Conservation (phyloP, 2,797 vertebrate genomes). For the Meriones psammophilus region DNA sequence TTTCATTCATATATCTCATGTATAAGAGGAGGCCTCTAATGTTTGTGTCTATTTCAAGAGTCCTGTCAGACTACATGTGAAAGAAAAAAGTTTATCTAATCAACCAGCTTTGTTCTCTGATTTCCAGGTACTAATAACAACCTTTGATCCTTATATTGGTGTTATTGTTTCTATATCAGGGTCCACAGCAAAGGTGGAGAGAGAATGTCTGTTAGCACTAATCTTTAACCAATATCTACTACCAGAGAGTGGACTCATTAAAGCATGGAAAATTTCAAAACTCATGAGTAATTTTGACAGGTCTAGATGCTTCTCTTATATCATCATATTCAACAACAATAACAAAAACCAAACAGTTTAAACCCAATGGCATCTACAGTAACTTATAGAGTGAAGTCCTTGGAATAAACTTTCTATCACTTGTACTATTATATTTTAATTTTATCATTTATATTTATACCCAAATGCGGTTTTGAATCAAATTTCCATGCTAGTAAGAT, state of each 20-base stretch:
- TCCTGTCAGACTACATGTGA: rapidly evolving
- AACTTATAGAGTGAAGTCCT: background rate
- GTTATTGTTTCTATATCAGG: background rate
- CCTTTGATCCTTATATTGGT: background rate
- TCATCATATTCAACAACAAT: background rate
- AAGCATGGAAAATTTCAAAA: background rate
- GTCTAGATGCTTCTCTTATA: background rate
- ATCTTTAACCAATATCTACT: background rate
- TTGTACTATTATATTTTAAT: background rate
- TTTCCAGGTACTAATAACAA: background rate
- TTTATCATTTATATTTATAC: slow-evolving; percentile 27
- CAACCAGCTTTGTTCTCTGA: background rate
- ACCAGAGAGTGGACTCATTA: background rate
- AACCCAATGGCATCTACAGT: background rate
- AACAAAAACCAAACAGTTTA: background rate
- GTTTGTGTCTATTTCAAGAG: background rate
- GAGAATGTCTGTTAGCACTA: background rate
- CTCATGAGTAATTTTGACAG: background rate
- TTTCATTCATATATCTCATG: background rate
- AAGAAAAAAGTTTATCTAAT: background rate
- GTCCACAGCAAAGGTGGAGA: rapidly evolving
- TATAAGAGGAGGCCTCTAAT: background rate
- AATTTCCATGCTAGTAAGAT: slow-evolving; percentile 6
- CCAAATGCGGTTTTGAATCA: background rate
- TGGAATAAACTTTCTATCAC: background rate